Evolutionary conservation across 2,113 vertebrate species (phyloP).

Genomic region (Nanorana parkeri): DNA sequence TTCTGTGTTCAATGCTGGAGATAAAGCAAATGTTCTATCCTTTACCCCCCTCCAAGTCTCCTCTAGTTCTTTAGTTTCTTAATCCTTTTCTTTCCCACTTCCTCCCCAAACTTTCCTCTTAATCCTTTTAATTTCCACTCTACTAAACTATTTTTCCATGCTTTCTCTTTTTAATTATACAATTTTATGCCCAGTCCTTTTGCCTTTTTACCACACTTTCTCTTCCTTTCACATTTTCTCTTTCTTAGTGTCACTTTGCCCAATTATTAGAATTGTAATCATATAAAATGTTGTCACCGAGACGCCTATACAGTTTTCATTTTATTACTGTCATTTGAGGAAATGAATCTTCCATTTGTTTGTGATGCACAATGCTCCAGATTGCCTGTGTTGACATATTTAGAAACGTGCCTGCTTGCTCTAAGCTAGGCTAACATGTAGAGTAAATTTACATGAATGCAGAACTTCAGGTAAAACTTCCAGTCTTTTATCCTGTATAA

Average conservation of each 20-base stretch:
- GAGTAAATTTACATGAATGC: not conserved
- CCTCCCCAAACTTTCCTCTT: no score
- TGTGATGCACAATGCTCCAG: not conserved
- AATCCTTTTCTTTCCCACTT: no score
- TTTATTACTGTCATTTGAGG: not conserved
- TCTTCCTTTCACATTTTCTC: not conserved
- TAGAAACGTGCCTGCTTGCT: not conserved
- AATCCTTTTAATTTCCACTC: no score
- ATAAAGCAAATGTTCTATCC: no score
- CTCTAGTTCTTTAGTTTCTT: no score
- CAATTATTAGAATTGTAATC: not conserved
- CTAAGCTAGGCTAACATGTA: not conserved
- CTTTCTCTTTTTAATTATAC: no score
- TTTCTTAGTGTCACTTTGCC: no score
- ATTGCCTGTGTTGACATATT: not conserved
- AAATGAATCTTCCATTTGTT: conserved; percentile 9
- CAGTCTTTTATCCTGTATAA: conserved; percentile 15
- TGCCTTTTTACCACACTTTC: not conserved
- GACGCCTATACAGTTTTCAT: not conserved
- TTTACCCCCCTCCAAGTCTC: no score
- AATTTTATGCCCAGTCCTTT: no score
- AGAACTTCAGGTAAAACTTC: conserved; percentile 21
- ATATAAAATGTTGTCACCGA: not conserved
- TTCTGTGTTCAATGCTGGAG: no score
- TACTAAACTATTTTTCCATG: no score